Evolutionary conservation across 53 echinoderm and acorn worm species (phyloP), one percentile per base, ranked within the genome.

Genomic region (Crossaster papposus): DNA sequence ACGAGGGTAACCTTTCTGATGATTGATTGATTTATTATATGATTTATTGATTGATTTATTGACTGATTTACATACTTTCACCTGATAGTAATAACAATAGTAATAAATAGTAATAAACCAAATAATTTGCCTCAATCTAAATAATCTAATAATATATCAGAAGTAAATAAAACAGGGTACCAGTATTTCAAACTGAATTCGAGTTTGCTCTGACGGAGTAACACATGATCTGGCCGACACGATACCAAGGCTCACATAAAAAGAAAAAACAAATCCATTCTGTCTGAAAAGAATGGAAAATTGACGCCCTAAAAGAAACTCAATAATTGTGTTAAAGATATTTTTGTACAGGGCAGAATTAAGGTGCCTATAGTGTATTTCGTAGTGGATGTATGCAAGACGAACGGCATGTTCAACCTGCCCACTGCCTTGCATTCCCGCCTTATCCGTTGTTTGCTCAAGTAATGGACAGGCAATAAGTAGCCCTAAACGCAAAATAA

Each of bases 381-480:
- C 75, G 17, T 17, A 36, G 36, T 74, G 34, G 34, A 24, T 36
- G 75, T 10, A 26, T n/a, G 68, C 5, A 26, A 74, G 33, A 35
- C 36, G 28, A 12, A 31, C 71, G 23, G 71, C 71, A 14, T 74
- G 68, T 33, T 36, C 24, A 74, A 74, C 6, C 33, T 17, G 22
- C 75, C 36, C 12, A 2, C 36, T 1, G 35, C 75, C 75, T 6
- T 14, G 75, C 33, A 35, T 31, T 74, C 75, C 13, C 51, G 50
- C 50, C 14, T 13, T 28, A 50, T 5, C 52, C 12, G 29, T 14
- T 85, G 53, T 85, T 85, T 85, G 54, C 50, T 85, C 85, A 85
- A 73, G 85, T 85, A 85, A 85, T 85, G 85, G 85, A 30, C 73
- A 11, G 54, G 53, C 51, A 51, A 30, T 85, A 73, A 85, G 34